Evolutionary conservation across 2,888 invertebrate species (phyloP).

Genomic region (Seira musarum): DNA sequence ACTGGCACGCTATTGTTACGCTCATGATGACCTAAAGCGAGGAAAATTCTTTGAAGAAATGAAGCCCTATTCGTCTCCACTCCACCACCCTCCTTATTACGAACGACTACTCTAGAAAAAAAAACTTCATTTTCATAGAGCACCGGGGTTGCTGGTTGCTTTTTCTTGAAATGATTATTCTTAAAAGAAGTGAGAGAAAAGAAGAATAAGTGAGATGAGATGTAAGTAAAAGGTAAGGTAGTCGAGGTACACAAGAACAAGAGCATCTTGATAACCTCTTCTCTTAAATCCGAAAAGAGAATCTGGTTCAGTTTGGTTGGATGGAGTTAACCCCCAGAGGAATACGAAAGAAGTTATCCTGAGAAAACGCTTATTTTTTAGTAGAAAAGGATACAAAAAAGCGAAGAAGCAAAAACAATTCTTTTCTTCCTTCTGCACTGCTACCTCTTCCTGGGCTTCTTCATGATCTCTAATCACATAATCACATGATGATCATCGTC

Average conservation of each 20-base stretch:
- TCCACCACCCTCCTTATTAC: neutral
- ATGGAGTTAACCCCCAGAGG: neutral
- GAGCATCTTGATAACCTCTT: neutral
- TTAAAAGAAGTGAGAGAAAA: neutral
- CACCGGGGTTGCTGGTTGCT: neutral
- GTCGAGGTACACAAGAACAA: no score
- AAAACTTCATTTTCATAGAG: neutral
- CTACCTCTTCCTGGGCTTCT: slow-evolving; percentile 15
- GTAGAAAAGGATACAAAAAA: no score
- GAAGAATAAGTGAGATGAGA: no score
- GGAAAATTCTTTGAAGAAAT: neutral
- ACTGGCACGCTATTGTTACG: neutral
- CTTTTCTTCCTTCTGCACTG: slow-evolving; percentile 29
- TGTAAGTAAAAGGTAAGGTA: no score
- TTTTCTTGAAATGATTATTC: neutral
- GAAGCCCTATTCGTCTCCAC: neutral
- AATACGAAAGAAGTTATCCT: neutral
- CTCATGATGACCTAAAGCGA: neutral
- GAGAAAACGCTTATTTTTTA: neutral
- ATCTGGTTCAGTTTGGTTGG: neutral
- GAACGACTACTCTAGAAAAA: neutral
- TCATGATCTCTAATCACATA: slow-evolving; percentile 39
- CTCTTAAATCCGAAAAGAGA: neutral
- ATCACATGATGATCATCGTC: slow-evolving; percentile 18
- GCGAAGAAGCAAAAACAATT: neutral